Base-by-base conservation (phyloP, 2,888 invertebrate genomes). In the Lobophora halterata region DNA sequence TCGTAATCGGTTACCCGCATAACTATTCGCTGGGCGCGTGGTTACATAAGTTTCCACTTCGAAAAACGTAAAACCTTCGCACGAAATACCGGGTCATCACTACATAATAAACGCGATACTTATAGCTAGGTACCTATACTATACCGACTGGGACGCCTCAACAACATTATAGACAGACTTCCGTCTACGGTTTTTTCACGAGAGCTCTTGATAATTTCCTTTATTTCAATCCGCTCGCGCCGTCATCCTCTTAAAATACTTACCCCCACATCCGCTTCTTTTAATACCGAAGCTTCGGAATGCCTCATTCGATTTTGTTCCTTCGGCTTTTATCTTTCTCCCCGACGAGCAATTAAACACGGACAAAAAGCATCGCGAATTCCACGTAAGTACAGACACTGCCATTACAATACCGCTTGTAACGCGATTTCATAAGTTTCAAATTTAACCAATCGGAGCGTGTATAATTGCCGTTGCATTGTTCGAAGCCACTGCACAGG, bases 191-290 rank as follows among this genome's bases (percentile, higher is more conserved):
- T 76, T 82, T 81, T 74, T 79, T 74, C 61, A 57, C 49, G 62
- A 79, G 79, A 70, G 83, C 83, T 79, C 85, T 85, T 83, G 71
- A 82, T 85, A 83, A 86, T 86, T 82, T 87, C 86, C 86, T 87
- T 83, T 81, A 86, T 86, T 75, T 67, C 76, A 72, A 79, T 80
- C 79, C 79, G 75, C 82, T 79, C 78, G 71, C 75, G 79, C 66
- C 79, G 76, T 65, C 70, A 79, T 75, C 77, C 82, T 81, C 86
- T 86, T 81, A 87, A 87, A 87, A 87, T 87, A 86, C 87, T 74
- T 83, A 80, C 80, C 86, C 85, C 76, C 65, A 70, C 87, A 86
- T 87, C 87, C 87, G 87, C 76, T 86, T 81, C 87, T 86, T 86
- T 82, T 85, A 86, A 85, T 86, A 85, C 79, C 74, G 76, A 74